A percentile compares a stretch with the other conserved stretches of the same genome.
Conservation (phyloP, 1,140 invertebrate genomes). For the Saccostrea echinata region DNA sequence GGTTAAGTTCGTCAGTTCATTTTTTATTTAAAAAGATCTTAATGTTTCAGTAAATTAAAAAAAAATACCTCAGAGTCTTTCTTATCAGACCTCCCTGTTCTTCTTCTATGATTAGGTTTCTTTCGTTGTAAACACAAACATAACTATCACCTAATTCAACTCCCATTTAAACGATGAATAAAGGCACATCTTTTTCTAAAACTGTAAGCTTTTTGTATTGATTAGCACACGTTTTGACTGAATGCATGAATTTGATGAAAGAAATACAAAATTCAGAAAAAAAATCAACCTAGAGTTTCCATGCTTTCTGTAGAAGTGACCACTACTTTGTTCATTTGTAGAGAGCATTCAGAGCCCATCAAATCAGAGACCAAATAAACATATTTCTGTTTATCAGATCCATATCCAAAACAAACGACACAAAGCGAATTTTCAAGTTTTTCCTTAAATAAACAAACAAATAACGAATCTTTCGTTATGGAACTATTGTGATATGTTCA, state of each 20-base stretch:
- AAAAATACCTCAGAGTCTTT: background rate
- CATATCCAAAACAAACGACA: background rate
- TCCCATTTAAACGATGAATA: too few species aligned
- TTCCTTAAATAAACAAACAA: background rate
- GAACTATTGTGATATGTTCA: too few species aligned
- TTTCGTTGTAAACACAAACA: constrained; percentile 27
- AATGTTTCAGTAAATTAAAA: too few species aligned
- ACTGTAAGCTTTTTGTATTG: too few species aligned
- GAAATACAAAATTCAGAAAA: too few species aligned
- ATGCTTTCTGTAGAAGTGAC: background rate
- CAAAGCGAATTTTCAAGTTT: background rate
- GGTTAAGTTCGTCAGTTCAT: too few species aligned
- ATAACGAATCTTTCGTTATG: too few species aligned
- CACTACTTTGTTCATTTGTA: background rate
- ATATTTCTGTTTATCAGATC: background rate
- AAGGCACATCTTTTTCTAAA: too few species aligned
- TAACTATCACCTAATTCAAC: background rate
- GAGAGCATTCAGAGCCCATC: background rate
- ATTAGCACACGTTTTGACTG: background rate
- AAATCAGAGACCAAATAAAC: background rate
- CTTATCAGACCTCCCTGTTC: background rate
- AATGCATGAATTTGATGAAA: too few species aligned
- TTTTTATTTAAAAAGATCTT: too few species aligned
- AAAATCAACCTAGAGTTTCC: background rate
- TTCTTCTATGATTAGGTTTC: background rate